phyloP scores from a whole-genome alignment of 30 jellyfish, hydroid and myxozoan genomes.

The Hydractinia echinata region DNA sequence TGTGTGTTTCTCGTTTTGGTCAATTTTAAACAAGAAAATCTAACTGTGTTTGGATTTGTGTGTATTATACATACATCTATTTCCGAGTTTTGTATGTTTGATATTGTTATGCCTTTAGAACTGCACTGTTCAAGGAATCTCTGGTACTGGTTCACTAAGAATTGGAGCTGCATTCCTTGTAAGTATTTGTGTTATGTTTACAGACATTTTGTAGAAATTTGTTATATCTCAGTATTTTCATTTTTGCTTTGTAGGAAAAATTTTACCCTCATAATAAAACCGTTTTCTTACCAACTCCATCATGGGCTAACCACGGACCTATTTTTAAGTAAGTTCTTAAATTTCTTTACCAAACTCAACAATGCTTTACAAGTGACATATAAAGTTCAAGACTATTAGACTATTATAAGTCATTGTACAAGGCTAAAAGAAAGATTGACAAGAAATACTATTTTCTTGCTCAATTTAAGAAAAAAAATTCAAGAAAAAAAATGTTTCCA shows the following conservation, averaged over 20 bases:
- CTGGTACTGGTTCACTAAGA: slow-evolving; percentile 97
- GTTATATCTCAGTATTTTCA: not conserved
- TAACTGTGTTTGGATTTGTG: not conserved
- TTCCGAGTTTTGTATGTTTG: not conserved
- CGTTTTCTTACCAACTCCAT: slow-evolving; percentile 78
- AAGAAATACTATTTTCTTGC: too few species aligned
- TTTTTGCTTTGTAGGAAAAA: slow-evolving; percentile 34
- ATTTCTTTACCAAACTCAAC: not conserved
- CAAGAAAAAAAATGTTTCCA: too few species aligned
- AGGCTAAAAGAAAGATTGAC: too few species aligned
- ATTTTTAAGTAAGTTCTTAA: slow-evolving; percentile 60
- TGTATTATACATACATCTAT: not conserved
- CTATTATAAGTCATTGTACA: not conserved
- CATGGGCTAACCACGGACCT: slow-evolving; percentile 93
- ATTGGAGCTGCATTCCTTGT: slow-evolving; percentile 86
- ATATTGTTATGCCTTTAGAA: slow-evolving; percentile 27
- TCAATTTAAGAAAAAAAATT: too few species aligned
- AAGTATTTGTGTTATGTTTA: slow-evolving; percentile 7
- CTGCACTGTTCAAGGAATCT: slow-evolving; percentile 75
- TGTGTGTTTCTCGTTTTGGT: slow-evolving; percentile 15
- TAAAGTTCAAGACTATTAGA: too few species aligned
- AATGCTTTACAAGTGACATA: too few species aligned
- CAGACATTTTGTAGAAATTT: not conserved
- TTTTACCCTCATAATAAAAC: slow-evolving; percentile 56
- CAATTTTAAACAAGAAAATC: not conserved